A percentile compares a stretch with the other conserved stretches of the same genome.
These are phyloP conservation scores for Crotalus horridus DNA, from an alignment of 2,113 vertebrate genomes.

Conservation along the genomic window DNA sequence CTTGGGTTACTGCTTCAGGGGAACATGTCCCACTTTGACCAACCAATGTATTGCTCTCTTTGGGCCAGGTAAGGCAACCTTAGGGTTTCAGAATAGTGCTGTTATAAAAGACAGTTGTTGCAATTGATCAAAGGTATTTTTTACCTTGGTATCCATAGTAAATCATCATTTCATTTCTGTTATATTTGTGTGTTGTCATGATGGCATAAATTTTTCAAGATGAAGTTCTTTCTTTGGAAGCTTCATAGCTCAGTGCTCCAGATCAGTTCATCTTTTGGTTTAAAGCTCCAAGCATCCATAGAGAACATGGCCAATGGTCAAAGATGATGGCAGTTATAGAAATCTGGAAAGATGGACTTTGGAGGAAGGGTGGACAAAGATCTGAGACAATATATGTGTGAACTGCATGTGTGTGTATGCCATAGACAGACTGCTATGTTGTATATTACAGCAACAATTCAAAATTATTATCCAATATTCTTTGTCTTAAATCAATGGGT, in stretches of 20 bases:
- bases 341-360: background rate
- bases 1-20: conserved; percentile 80
- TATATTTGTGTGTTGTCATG: no score
- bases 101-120: background rate
- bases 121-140: background rate
- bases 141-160: background rate
- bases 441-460: background rate
- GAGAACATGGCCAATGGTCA: background rate
- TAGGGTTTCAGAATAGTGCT: background rate
- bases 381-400: background rate
- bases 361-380: background rate
- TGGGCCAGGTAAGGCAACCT: conserved; percentile 60
- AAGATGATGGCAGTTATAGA: background rate
- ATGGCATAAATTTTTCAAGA: background rate
- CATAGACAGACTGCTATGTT: background rate
- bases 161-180: background rate
- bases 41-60: conserved; percentile 76
- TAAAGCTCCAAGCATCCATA: background rate
- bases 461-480: background rate
- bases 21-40: conserved; percentile 76
- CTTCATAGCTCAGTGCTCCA: background rate
- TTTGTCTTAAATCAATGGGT: background rate
- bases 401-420: background rate
- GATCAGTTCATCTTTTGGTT: background rate
- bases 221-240: background rate